These are phyloP conservation scores for Natrix natrix DNA, from an alignment of 2,797 vertebrate genomes.

Conservation along the genomic window DNA sequence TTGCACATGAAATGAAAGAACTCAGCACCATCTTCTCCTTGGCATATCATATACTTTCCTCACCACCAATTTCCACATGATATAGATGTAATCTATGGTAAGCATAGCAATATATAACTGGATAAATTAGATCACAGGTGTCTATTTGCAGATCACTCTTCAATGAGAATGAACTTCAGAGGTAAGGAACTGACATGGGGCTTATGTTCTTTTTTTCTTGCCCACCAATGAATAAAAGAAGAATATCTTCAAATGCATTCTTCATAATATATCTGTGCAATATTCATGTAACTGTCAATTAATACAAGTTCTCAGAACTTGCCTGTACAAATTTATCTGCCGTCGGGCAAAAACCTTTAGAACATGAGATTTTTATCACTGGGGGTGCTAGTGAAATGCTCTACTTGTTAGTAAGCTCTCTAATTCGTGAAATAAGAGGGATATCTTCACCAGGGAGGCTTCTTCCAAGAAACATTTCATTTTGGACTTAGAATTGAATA, in stretches of 20 bases:
- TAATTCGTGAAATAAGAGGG: constrained; percentile 21
- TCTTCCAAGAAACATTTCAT: constrained; percentile 39
- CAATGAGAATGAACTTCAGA: constrained; percentile 16
- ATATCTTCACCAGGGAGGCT: constrained; percentile 15
- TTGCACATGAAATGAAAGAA: neutral
- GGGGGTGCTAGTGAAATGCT: neutral
- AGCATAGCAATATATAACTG: neutral
- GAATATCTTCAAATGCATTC: neutral
- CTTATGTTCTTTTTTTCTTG: neutral
- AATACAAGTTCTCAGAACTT: neutral
- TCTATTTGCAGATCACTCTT: neutral
- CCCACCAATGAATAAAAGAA: neutral
- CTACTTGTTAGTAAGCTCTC: constrained; percentile 30
- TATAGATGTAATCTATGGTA: neutral
- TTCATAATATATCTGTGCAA: neutral
- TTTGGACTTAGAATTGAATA: constrained; percentile 29
- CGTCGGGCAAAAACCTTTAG: constrained; percentile 2
- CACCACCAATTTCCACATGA: neutral
- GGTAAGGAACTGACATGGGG: constrained; percentile 31
- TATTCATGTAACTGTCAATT: neutral
- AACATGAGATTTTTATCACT: neutral
- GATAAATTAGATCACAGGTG: neutral
- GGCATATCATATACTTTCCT: neutral
- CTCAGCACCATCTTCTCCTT: neutral
- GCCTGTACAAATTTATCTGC: constrained; percentile 10